Evolutionary conservation across 2,888 invertebrate genomes (phyloP).

Genomic region (Nesidiocoris tenuis): DNA sequence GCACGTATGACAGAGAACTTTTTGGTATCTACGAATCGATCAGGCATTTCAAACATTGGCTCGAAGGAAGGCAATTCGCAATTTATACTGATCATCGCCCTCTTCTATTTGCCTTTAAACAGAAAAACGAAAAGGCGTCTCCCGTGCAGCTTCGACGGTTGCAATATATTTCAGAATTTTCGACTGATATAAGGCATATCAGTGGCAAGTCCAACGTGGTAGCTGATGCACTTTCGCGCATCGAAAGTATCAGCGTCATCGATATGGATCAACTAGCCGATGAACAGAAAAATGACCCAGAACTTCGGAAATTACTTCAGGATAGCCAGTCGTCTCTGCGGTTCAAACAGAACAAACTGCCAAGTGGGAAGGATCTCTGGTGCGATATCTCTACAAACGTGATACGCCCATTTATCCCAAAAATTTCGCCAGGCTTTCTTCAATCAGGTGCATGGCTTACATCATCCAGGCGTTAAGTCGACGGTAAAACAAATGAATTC

Average conservation of each 20-base stretch:
- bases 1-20: slow-evolving; percentile 54
- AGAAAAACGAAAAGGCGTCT: slow-evolving; percentile 43
- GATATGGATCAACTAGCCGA: background rate
- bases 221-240: slow-evolving; percentile 47
- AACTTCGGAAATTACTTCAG: too few species aligned
- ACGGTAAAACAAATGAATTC: slow-evolving; percentile 50
- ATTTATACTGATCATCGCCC: too few species aligned
- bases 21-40: slow-evolving; percentile 8
- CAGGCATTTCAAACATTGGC: background rate
- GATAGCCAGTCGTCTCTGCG: too few species aligned
- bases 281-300: too few species aligned
- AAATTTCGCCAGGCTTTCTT: slow-evolving; percentile 21
- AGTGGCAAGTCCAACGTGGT: too few species aligned
- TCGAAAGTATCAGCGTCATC: background rate
- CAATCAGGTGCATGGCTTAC: slow-evolving; percentile 49
- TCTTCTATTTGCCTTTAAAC: too few species aligned
- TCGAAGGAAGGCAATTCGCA: too few species aligned
- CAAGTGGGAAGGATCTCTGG: slow-evolving; percentile 18
- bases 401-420: slow-evolving; percentile 11
- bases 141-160: slow-evolving; percentile 29
- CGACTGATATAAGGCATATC: slow-evolving; percentile 43
- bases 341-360: too few species aligned
- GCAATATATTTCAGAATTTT: too few species aligned
- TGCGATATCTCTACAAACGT: background rate
- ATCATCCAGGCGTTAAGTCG: slow-evolving; percentile 50